phyloP scores from a whole-genome alignment of 1,140 invertebrate species.

The Oscheius sp. region DNA sequence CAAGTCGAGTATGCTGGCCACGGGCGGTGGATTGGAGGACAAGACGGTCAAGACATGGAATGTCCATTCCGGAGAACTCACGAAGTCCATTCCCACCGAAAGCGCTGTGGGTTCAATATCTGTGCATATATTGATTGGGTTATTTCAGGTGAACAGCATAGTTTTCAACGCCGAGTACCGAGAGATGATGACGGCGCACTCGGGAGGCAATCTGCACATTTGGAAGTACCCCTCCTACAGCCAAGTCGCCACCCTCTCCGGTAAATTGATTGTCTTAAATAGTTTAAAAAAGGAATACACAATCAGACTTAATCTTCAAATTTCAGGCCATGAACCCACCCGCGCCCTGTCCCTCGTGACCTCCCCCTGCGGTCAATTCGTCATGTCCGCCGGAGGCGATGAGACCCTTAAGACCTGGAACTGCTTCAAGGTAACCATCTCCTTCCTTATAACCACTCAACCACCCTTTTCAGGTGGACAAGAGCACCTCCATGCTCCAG shows the following conservation, averaged over 20 bases:
- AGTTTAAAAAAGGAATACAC: background rate
- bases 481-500: conserved; percentile 2
- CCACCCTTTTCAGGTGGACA: conserved; percentile 11
- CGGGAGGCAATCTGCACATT: background rate
- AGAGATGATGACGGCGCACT: conserved; percentile 1
- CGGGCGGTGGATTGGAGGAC: conserved; percentile 30
- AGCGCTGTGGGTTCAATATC: background rate
- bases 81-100: conserved; percentile 4
- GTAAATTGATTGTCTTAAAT: background rate
- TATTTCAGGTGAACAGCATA: conserved; percentile 3
- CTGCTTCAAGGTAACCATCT: conserved; percentile 18
- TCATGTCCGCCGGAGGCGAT: conserved; percentile 8
- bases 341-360: conserved; percentile 1
- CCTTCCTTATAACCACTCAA: background rate
- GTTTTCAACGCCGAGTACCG: conserved; percentile 9
- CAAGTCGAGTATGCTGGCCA: conserved; percentile 21
- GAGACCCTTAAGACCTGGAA: conserved; percentile 23
- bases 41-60: conserved; percentile 29
- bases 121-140: background rate
- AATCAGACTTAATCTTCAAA: background rate
- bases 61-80: conserved; percentile 8
- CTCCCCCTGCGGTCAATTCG: conserved; percentile 1
- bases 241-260: background rate
- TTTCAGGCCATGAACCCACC: background rate
- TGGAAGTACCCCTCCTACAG: conserved; percentile 13